Conservation (phyloP, 1,140 invertebrate genomes). For the Drosophila serrata region DNA sequence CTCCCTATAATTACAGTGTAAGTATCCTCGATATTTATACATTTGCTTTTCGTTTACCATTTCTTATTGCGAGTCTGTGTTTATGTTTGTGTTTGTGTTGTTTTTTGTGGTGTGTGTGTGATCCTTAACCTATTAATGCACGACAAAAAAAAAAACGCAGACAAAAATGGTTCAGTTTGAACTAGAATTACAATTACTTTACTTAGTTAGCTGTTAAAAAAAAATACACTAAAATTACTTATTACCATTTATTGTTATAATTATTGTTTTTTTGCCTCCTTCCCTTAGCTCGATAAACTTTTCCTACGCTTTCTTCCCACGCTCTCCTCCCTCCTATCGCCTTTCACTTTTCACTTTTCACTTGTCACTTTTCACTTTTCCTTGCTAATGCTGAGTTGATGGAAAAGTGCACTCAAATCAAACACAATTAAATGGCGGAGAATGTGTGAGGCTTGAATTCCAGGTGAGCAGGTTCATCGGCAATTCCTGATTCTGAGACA, state of each 20-base stretch:
- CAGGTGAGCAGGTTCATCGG: constrained; percentile 30
- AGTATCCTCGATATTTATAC: constrained; percentile 48
- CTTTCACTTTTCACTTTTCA: not conserved
- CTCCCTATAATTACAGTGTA: constrained; percentile 42
- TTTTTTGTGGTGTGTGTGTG: constrained; percentile 17
- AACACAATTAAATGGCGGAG: constrained; percentile 10
- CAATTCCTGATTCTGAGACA: constrained; percentile 49
- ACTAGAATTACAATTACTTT: constrained; percentile 58
- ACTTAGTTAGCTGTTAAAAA: constrained; percentile 74
- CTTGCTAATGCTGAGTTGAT: constrained; percentile 59
- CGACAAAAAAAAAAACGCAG: constrained; percentile 47
- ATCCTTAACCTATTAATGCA: constrained; percentile 36
- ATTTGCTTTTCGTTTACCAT: constrained; percentile 50
- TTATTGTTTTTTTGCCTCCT: constrained; percentile 65
- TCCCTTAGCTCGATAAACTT: constrained; percentile 20
- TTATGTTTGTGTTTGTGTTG: constrained; percentile 8
- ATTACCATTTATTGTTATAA: constrained; percentile 75
- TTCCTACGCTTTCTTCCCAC: constrained; percentile 3
- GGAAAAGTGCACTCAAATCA: constrained; percentile 11
- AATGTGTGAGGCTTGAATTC: constrained; percentile 35
- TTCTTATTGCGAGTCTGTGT: constrained; percentile 38
- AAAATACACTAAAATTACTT: constrained; percentile 77
- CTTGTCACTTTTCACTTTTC: constrained; percentile 18
- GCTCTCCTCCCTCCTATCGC: constrained; percentile 12
- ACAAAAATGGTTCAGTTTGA: constrained; percentile 50